Percentiles rank a stretch among this genome's conserved stretches.
phyloP scores from a whole-genome alignment of 2,797 vertebrate genomes.

The Lepus oiostolus region DNA sequence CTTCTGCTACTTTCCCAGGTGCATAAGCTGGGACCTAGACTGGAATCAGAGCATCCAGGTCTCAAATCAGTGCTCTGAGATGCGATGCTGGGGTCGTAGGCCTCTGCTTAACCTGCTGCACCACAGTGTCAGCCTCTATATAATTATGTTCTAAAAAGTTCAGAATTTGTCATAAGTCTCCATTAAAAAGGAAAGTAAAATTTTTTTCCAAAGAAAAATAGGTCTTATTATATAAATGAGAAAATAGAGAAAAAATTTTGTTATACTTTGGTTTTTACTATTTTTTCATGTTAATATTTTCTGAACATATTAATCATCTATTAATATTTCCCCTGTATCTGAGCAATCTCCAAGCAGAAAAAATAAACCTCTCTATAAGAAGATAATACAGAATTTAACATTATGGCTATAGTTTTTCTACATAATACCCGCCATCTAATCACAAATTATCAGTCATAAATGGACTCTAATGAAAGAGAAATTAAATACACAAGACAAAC shows the following conservation, averaged over 20 bases:
- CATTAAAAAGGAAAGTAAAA: neutral
- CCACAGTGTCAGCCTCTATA: too few species aligned
- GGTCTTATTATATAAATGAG: neutral
- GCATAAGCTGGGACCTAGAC: too few species aligned
- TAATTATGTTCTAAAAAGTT: neutral
- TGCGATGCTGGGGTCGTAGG: too few species aligned
- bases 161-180: neutral
- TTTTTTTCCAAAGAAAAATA: neutral
- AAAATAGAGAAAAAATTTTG: conserved; percentile 24
- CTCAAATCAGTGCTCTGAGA: too few species aligned
- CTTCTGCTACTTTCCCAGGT: too few species aligned
- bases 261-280: neutral
- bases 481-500: neutral
- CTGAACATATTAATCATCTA: neutral
- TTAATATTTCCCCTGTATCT: neutral
- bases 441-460: neutral
- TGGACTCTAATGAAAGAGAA: neutral
- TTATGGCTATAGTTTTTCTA: neutral
- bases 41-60: too few species aligned
- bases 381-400: neutral
- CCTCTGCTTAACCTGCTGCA: too few species aligned
- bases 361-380: neutral
- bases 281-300: neutral
- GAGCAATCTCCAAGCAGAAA: neutral
- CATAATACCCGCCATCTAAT: neutral